Base-by-base conservation (phyloP, 1,140 invertebrate species). In the Drosophila subobscura region DNA sequence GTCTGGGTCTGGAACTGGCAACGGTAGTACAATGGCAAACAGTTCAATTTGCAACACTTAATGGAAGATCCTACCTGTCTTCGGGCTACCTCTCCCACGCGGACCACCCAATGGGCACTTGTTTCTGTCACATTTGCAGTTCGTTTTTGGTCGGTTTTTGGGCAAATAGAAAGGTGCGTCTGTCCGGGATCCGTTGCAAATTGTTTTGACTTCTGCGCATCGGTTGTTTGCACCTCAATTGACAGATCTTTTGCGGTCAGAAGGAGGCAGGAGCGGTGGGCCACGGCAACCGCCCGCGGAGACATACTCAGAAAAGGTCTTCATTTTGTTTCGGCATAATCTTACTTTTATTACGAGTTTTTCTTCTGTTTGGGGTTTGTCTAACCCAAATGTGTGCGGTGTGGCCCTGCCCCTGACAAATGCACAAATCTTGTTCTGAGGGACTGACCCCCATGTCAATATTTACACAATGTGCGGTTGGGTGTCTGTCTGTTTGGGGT, bases 181-280 rank as follows among this genome's bases (percentile, higher is more conserved):
- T 51, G 42, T 42, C 37, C 40, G 52, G 37, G 27, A 60, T 67
- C 46, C 63, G 63, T 77, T 79, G 54, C 53, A 63, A 74, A 74
- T 42, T 60, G 64, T 47, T 58, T 63, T 76, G 51, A 64, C 65
- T 72, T 63, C 57, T 60, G 71, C 71, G 46, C 72, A 63, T 85
- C 68, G 47, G 51, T 56, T 84, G 83, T 84, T 84, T 84, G 80
- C 81, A 85, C 67, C 81, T 80, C 59, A 80, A 84, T 84, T 86
- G 77, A 86, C 72, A 80, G 51, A 86, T 84, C 60, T 70, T 77
- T 86, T 84, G 80, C 80, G 80, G 80, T 84, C 77, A 73, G 64
- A 44, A 68, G 61, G 47, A 65, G 59, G 42, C 41, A 14, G 23
- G 41, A 23, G 47, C 29, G 29, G 29, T 4, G 29, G 46, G 37